Evolutionary conservation across 2,797 vertebrate genomes (phyloP).

Genomic region (Heterohyrax brucei): DNA sequence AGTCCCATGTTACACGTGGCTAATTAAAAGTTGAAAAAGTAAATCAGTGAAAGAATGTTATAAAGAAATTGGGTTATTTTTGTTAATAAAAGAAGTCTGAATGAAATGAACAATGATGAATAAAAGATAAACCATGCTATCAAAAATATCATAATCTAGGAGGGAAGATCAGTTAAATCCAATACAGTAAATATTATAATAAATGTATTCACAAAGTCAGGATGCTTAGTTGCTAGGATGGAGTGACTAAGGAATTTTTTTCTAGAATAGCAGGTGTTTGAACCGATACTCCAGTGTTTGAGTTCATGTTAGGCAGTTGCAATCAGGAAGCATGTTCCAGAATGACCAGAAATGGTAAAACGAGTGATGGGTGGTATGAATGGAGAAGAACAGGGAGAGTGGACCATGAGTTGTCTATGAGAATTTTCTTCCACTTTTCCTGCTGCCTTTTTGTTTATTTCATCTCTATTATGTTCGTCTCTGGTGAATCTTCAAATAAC

Average conservation of each 20-base stretch:
- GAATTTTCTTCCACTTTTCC: background rate
- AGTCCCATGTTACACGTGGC: background rate
- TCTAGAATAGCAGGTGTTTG: background rate
- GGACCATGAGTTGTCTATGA: accelerated
- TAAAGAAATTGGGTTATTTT: conserved; percentile 18
- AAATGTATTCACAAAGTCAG: background rate
- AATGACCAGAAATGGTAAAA: background rate
- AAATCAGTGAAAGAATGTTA: background rate
- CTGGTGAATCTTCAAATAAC: conserved; percentile 52
- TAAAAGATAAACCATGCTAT: background rate
- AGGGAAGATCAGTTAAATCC: conserved; percentile 5
- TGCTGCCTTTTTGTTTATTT: background rate
- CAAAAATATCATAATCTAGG: background rate
- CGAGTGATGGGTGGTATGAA: accelerated
- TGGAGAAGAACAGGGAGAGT: background rate
- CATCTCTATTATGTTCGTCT: background rate
- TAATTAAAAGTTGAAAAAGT: conserved; percentile 6
- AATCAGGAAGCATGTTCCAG: background rate
- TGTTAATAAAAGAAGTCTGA: background rate
- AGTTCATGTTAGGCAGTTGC: background rate
- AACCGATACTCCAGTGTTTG: background rate
- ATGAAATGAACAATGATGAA: background rate
- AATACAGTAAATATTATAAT: background rate
- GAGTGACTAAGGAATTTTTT: background rate
- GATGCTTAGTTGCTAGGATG: too few species aligned